Conservation (phyloP, 2,797 vertebrate species). For the Liasis olivaceus region DNA sequence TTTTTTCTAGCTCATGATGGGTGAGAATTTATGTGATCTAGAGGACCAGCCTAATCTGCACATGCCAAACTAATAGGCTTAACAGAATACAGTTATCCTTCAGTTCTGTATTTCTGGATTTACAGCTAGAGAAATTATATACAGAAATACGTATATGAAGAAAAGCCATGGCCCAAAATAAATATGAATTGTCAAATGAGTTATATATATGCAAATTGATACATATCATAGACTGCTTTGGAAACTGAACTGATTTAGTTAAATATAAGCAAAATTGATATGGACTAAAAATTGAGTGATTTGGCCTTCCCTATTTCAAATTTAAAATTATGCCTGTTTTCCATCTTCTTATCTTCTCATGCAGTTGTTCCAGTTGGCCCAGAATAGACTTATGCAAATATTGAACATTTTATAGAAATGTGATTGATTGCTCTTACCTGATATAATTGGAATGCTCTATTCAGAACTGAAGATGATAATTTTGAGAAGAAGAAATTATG, state of each 20-base stretch:
- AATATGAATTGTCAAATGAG: no score
- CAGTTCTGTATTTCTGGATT: no score
- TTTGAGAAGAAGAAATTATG: no score
- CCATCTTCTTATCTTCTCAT: not conserved
- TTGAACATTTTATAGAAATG: not conserved
- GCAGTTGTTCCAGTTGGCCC: not conserved
- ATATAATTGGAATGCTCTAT: no score
- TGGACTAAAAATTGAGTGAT: not conserved
- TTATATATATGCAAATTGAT: no score
- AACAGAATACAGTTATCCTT: no score
- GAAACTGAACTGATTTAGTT: no score
- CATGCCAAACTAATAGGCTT: not conserved
- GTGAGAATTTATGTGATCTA: not conserved
- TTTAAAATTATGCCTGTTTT: not conserved
- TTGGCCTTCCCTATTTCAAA: not conserved
- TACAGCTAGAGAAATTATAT: no score
- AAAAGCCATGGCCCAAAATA: no score
- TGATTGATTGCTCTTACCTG: not conserved
- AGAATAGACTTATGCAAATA: not conserved
- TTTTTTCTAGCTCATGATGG: not conserved
- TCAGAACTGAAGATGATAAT: no score
- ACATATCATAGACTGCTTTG: no score
- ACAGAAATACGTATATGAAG: no score
- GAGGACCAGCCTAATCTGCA: not conserved
- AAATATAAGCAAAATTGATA: not conserved